Conservation (phyloP, 64 coral and sea anemone genomes). For the Trachythela sp. region DNA sequence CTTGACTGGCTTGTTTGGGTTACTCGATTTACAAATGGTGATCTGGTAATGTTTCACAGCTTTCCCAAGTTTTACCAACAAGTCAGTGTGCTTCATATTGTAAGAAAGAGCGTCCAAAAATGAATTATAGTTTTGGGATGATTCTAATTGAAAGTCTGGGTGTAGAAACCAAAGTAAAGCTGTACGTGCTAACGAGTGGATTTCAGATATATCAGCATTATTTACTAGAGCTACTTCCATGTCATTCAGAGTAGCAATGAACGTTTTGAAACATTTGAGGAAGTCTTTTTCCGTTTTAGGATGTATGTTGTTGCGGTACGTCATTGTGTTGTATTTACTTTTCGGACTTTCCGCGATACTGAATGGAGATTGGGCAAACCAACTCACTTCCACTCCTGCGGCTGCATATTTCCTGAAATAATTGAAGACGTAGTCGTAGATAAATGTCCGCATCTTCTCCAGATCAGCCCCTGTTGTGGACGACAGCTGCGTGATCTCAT, state of each 20-base stretch:
- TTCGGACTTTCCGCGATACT: neutral
- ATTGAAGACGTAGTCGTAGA: neutral
- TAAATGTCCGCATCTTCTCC: neutral
- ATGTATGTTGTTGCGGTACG: neutral
- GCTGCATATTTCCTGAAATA: neutral
- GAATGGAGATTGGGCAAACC: neutral
- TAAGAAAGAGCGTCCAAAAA: neutral
- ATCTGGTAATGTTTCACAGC: neutral
- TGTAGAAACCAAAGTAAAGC: neutral
- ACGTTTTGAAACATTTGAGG: neutral
- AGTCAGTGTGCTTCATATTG: neutral
- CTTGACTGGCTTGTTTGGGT: neutral
- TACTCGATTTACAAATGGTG: neutral
- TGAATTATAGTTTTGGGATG: neutral
- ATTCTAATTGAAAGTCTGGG: neutral
- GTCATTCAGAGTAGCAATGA: neutral
- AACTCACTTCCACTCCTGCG: neutral
- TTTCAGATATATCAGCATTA: neutral
- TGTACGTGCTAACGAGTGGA: neutral
- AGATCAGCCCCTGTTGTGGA: neutral
- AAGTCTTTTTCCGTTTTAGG: neutral
- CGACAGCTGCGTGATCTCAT: neutral
- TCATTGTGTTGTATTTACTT: neutral
- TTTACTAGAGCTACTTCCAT: neutral
- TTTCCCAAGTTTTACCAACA: neutral